Base-by-base conservation (phyloP, 2,113 vertebrate genomes). In the Mustela nigripes region DNA sequence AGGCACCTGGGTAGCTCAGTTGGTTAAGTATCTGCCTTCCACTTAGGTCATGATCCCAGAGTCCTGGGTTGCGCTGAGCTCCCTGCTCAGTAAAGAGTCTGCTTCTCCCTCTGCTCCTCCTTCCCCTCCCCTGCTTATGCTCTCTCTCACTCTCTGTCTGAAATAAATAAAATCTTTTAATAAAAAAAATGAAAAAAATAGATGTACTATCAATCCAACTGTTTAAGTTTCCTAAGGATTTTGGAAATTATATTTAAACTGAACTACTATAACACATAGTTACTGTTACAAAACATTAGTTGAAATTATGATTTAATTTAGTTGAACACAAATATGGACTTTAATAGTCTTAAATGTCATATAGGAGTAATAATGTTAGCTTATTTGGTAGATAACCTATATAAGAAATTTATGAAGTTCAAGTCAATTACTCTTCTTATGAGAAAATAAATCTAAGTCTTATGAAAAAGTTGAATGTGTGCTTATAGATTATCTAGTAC, bases 231-330 rank as follows among this genome's bases (percentile, higher is more conserved):
- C 22, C 11, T 67, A 58, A 74, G 2, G n/a, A 73, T 50, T 56
- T 90, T 95, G 18, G 63, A 93, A 78, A 85, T 63, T 65, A 69
- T 79, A 31, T 80, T 92, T 85, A 65, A 79, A 14, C 19, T 79
- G 53, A 60, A 11, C 53, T 73, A 50, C 78, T 84, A 33, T 56
- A 28, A 84, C 92, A 69, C 22, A 79, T 48, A 74, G 53, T 28
- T 74, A 56, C 36, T 80, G 1, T 63, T 63, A 42, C 39, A 76
- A 87, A 91, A 53, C 26, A 48, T 56, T 45, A n/a, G 22, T 62
- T 82, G 16, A 82, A 60, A 76, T 80, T 97, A 42, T 85, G 21
- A 89, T 74, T 90, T 33, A 11, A n/a, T 50, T 60, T 89, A 81
- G 19, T 48, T 90, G 36, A 76, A 60, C 1, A 91, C 80, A 80